A percentile compares a stretch with the other conserved stretches of the same genome.
Evolutionary conservation across 2,797 vertebrate species (phyloP).

Genomic region (Myotis vivesi): DNA sequence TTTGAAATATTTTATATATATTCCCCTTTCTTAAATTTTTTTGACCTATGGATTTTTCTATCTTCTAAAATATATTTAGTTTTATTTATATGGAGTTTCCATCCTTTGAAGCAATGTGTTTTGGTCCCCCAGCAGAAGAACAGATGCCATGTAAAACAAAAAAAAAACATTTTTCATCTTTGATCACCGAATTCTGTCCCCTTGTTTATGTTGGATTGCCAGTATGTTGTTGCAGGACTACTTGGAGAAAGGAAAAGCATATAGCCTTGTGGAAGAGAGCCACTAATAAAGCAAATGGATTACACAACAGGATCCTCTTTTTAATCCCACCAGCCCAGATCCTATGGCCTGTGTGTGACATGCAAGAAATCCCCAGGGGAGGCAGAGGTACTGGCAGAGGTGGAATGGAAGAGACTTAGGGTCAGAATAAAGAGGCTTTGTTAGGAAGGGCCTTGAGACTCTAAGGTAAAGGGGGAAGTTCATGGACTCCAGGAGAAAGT

Average conservation of each 20-base stretch:
- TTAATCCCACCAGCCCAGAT: background rate
- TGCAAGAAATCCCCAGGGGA: background rate
- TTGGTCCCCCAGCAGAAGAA: background rate
- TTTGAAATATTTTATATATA: background rate
- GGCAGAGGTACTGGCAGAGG: background rate
- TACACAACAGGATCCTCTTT: background rate
- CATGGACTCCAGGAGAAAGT: background rate
- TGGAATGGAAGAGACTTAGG: background rate
- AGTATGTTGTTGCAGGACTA: background rate
- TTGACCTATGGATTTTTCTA: background rate
- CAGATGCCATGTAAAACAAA: background rate
- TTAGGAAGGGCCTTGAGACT: background rate
- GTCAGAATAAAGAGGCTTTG: background rate
- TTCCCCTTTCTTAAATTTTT: background rate
- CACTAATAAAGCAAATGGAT: background rate
- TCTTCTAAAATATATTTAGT: background rate
- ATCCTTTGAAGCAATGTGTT: background rate
- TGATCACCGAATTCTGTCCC: background rate
- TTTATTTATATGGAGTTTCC: background rate
- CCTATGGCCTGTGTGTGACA: background rate
- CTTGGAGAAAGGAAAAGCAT: background rate
- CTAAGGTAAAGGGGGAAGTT: background rate
- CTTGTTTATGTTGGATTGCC: background rate
- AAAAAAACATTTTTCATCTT: background rate
- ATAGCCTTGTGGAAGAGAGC: background rate